A percentile compares a stretch with the other conserved stretches of the same genome.
Conservation (phyloP, 2,888 invertebrate species). For the Coleophora flavipennella region DNA sequence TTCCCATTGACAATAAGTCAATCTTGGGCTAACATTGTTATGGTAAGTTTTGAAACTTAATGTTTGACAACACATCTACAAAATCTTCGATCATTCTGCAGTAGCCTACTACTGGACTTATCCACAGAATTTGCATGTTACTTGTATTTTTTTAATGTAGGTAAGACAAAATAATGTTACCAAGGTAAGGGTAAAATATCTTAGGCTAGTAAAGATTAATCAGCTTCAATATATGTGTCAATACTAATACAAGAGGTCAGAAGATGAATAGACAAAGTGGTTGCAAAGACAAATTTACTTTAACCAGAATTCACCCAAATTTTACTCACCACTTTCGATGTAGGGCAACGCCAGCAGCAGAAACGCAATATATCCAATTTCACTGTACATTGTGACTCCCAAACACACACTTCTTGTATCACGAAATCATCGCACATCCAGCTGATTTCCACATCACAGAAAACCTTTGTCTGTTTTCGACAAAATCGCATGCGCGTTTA, state of each 20-base stretch:
- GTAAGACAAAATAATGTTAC: neutral
- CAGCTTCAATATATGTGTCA: neutral
- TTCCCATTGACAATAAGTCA: too few relatives aligned
- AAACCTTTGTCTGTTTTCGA: slow-evolving; percentile 75
- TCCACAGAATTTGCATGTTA: too few relatives aligned
- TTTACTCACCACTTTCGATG: slow-evolving; percentile 79
- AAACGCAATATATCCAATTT: slow-evolving; percentile 78
- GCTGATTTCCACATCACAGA: slow-evolving; percentile 73
- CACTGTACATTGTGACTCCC: slow-evolving; percentile 74
- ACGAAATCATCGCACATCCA: slow-evolving; percentile 73
- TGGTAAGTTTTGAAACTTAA: too few relatives aligned
- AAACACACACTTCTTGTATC: slow-evolving; percentile 60
- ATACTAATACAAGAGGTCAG: neutral
- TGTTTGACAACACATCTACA: too few relatives aligned
- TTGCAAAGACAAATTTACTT: neutral
- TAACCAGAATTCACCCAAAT: neutral
- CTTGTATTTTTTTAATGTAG: neutral
- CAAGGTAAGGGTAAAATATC: neutral
- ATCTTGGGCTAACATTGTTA: too few relatives aligned
- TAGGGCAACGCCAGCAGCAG: slow-evolving; percentile 78
- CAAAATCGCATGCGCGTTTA: slow-evolving; percentile 70
- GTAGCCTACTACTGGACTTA: too few relatives aligned
- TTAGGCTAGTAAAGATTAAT: neutral
- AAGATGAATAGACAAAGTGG: neutral
- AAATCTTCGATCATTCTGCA: too few relatives aligned